Evolutionary conservation across 2,888 invertebrate species (phyloP), one percentile per base, ranked within the genome.

Genomic region (Ptychoptera contaminata): DNA sequence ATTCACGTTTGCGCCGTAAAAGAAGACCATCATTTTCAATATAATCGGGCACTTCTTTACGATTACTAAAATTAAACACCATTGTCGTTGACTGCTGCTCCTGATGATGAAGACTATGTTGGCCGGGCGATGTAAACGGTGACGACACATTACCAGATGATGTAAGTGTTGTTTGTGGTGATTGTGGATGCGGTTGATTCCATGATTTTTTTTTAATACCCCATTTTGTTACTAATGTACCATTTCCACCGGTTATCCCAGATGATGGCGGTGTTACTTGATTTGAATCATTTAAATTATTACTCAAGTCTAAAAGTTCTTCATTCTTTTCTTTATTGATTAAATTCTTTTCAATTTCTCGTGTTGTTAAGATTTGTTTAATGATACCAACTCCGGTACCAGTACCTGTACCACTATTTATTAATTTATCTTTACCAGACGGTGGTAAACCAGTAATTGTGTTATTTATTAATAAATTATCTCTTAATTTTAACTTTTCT

Each of bases 11-110:
- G 57, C 72, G 71, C 55, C 76, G 73, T 54, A 79, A 74, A 54
- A 81, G 73, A 62, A 81, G 73, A 54, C 85, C 86, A 70, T 90
- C 88, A 68, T 88, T 87, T 63, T 86, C 86, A 59, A 91, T 84
- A 67, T 91, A 88, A 72, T 90, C 86, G 42, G 90, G 90, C 57
- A 88, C 85, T 58, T 83, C 83, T 66, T 82, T 83, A 58, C 82
- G 76, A 65, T 77, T 73, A 52, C 81, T 82, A 67, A 90, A 91
- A 70, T 90, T 86, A 69, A 90, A 90, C 51, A 87, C 84, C 68
- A 87, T 78, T 30, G 78, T 73, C 53, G 82, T 80, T 54, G 77
- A 80, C 29, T 42, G 29, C n/a, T 42, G 35, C 12, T 35, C 15
- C 30, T 29, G 29, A 29, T 15, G 16, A n/a, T 32, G 32, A 7